Conservation (phyloP, 1,140 invertebrate species). For the Brachionus koreanus region DNA sequence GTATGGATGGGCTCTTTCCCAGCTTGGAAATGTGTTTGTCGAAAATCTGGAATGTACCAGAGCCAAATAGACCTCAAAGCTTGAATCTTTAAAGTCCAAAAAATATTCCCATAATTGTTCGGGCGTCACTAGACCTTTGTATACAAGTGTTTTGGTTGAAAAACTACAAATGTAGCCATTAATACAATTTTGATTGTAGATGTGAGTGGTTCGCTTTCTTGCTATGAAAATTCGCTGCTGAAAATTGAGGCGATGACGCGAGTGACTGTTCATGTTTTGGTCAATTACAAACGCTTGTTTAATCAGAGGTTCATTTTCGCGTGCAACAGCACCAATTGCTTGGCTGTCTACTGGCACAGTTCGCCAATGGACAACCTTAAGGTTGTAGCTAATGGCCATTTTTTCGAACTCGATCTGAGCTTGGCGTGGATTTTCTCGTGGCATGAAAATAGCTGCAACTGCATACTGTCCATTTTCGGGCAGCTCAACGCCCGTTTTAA, state of each 20-base stretch:
- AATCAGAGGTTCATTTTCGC: conserved; percentile 87
- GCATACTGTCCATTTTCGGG: neutral
- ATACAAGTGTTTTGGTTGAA: conserved; percentile 81
- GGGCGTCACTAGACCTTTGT: conserved; percentile 91
- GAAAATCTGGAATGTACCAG: conserved; percentile 44
- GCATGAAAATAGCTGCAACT: conserved; percentile 70
- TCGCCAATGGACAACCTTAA: conserved; percentile 83
- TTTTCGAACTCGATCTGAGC: conserved; percentile 75
- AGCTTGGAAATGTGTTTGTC: conserved; percentile 42
- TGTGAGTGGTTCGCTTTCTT: conserved; percentile 84
- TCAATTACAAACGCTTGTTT: conserved; percentile 65
- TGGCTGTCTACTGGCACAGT: conserved; percentile 79
- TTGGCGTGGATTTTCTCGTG: conserved; percentile 73
- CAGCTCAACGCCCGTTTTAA: conserved; percentile 52
- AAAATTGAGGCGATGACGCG: conserved; percentile 6
- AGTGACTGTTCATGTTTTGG: neutral
- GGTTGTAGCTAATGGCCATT: conserved; percentile 72
- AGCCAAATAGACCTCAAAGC: conserved; percentile 84
- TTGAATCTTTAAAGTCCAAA: conserved; percentile 68
- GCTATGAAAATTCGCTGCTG: conserved; percentile 75
- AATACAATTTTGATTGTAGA: conserved; percentile 71
- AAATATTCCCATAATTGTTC: conserved; percentile 88
- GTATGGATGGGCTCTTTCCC: conserved; percentile 46
- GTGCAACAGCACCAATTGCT: conserved; percentile 81
- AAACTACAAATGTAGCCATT: conserved; percentile 95